Base-by-base conservation (phyloP, 2,888 invertebrate species). In the Blera fallax region DNA sequence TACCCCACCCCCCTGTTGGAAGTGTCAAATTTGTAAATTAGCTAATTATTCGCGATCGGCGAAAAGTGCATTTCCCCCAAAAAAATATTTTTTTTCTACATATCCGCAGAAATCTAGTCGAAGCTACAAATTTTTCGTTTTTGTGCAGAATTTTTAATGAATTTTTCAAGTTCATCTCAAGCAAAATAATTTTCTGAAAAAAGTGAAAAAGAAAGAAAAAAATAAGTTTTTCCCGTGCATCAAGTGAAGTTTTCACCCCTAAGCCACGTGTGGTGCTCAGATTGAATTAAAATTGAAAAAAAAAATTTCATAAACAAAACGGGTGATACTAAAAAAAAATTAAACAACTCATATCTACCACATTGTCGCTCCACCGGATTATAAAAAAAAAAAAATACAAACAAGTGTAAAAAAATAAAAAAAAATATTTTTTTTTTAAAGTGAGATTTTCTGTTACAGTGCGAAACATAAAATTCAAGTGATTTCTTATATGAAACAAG, bases 11-110 rank as follows among this genome's bases (percentile, higher is more conserved):
- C 43, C 60, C 62, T 32, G 27, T 37, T 76, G 29, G 18, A 85
- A 85, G 72, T 85, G 81, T 77, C 70, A 81, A 78, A 70, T 56
- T 60, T 79, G 78, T 14, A 29, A 84, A 37, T 79, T 79, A 58
- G 79, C 64, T 24, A 58, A 70, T 48, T 62, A n/a, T 56, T 69
- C 79, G 56, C 54, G 74, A 24, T 45, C 58, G 18, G 6, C 52
- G 43, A 69, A n/a, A 27, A 74, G 54, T 76, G 27, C n/a, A 40
- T 54, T 56, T 40, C 34, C 5, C 16, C 10, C 16, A 18, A 14
- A 27, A 32, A 18, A 45, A 10, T 37, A 37, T 48, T 14, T n/a
- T 45, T 43, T 48, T 48, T 43, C n/a, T 34, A 50, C 72, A 72
- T 60, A 60, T 72, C 70, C 29, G 16, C 54, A 16, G 11, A 56